Conservation (phyloP, 2,797 vertebrate species). For the Varecia variegata region DNA sequence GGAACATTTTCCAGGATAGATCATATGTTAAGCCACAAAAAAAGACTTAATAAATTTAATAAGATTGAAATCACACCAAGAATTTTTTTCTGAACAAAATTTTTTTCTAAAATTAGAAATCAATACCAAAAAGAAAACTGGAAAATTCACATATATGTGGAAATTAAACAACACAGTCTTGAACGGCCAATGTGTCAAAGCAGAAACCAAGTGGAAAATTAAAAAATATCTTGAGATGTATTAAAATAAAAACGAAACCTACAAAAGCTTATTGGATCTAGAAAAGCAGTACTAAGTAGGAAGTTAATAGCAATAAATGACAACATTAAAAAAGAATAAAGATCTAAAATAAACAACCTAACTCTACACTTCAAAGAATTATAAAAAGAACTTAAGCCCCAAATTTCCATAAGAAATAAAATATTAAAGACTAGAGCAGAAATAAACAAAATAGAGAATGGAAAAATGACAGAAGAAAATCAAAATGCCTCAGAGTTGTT, state of each 20-base stretch:
- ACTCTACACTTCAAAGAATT: not conserved
- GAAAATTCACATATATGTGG: not conserved
- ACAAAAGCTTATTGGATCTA: not conserved
- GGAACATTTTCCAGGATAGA: not conserved
- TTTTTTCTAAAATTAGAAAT: not conserved
- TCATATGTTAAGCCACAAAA: not conserved
- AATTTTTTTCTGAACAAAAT: not conserved
- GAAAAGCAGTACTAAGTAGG: not conserved
- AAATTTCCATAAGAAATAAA: not conserved
- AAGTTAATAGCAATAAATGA: not conserved
- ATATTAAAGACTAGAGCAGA: not conserved
- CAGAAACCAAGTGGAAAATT: not conserved
- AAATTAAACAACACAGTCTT: not conserved
- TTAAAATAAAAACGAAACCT: not conserved
- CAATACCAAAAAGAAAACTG: not conserved
- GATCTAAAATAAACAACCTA: not conserved
- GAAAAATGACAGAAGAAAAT: not conserved
- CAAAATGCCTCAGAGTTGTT: not conserved
- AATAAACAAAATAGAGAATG: not conserved
- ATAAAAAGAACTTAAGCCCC: not conserved
- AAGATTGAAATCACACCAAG: not conserved
- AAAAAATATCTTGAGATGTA: not conserved
- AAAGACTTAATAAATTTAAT: not conserved
- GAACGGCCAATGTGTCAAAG: not conserved
- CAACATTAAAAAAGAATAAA: not conserved